These are phyloP conservation scores for Malthinus flaveolus DNA, from an alignment of 2,888 invertebrate species.

Conservation along the genomic window DNA sequence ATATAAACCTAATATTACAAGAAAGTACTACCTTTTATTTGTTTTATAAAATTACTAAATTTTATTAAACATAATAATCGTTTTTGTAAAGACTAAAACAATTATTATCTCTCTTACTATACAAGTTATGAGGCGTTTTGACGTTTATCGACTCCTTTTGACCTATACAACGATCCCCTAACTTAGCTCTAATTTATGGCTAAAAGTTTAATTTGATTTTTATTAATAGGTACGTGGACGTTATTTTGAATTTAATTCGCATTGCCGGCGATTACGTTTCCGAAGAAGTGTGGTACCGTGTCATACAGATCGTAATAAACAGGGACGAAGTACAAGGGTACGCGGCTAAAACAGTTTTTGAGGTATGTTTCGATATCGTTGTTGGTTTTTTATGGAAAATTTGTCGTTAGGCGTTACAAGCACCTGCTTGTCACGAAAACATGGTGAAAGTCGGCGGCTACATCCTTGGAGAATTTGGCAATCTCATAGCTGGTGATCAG, in stretches of 20 bases:
- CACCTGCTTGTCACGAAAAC: constrained; percentile 99
- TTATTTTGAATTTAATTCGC: constrained; percentile 96
- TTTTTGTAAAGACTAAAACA: no score
- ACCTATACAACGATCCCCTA: no score
- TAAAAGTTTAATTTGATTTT: no score
- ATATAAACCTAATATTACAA: no score
- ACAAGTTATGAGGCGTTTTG: no score
- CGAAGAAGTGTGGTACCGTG: constrained; percentile 99
- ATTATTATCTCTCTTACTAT: no score
- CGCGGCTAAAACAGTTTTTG: constrained; percentile 99
- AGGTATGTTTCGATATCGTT: constrained; percentile 59
- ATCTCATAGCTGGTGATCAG: constrained; percentile 98
- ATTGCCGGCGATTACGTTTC: constrained; percentile 99
- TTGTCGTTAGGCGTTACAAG: constrained; percentile 78
- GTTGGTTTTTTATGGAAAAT: no score
- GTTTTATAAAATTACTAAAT: no score
- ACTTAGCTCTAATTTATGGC: no score
- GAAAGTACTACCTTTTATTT: no score
- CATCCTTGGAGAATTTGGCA: constrained; percentile 98
- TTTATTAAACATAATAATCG: no score
- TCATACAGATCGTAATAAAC: constrained; percentile 99
- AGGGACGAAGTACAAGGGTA: constrained; percentile 99
- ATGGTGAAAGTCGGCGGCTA: constrained; percentile 99
- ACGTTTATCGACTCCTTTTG: no score
- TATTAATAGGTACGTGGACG: constrained; percentile 76